A percentile compares a stretch with the other conserved stretches of the same genome.
These are phyloP conservation scores for Hermetia illucens DNA, from an alignment of 1,140 invertebrate genomes.

Conservation along the genomic window DNA sequence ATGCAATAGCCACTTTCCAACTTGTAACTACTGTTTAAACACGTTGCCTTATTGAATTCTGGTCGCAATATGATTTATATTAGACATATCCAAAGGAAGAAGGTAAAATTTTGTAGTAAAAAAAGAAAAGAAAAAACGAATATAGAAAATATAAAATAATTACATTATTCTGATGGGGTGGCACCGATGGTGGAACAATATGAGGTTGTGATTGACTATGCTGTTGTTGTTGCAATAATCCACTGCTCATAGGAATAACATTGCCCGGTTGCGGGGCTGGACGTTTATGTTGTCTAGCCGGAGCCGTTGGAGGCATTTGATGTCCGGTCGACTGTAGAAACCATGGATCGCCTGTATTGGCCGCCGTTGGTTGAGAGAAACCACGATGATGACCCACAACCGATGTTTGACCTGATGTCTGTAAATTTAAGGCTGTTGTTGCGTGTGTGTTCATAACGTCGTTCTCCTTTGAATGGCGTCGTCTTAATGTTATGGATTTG, in stretches of 20 bases:
- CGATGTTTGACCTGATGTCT: slow-evolving; percentile 22
- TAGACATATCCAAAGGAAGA: too few species aligned
- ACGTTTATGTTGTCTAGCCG: slow-evolving; percentile 27
- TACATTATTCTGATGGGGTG: slow-evolving; percentile 26
- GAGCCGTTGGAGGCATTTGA: slow-evolving; percentile 29
- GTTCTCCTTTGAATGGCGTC: slow-evolving; percentile 5
- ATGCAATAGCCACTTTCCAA: too few species aligned
- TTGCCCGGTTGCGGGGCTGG: slow-evolving; percentile 23
- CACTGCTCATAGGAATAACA: slow-evolving; percentile 3
- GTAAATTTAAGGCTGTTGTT: slow-evolving; percentile 14
- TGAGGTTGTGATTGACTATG: slow-evolving; percentile 28
- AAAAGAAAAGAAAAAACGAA: slow-evolving; percentile 1
- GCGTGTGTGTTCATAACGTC: slow-evolving; percentile 31
- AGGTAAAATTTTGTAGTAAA: too few species aligned
- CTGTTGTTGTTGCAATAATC: slow-evolving; percentile 19
- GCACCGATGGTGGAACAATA: slow-evolving; percentile 26
- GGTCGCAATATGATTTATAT: too few species aligned
- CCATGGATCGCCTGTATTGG: slow-evolving; percentile 29
- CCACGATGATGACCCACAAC: slow-evolving; percentile 31
- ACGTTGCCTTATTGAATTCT: too few species aligned
- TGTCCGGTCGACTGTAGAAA: slow-evolving; percentile 29
- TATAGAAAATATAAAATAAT: too few species aligned
- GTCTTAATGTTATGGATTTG: background rate
- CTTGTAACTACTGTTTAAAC: too few species aligned
- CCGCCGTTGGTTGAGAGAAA: slow-evolving; percentile 27